Percentiles rank a stretch among this genome's conserved stretches.
phyloP scores from a whole-genome alignment of 2,797 vertebrate species.

The Novumbra hubbsi region DNA sequence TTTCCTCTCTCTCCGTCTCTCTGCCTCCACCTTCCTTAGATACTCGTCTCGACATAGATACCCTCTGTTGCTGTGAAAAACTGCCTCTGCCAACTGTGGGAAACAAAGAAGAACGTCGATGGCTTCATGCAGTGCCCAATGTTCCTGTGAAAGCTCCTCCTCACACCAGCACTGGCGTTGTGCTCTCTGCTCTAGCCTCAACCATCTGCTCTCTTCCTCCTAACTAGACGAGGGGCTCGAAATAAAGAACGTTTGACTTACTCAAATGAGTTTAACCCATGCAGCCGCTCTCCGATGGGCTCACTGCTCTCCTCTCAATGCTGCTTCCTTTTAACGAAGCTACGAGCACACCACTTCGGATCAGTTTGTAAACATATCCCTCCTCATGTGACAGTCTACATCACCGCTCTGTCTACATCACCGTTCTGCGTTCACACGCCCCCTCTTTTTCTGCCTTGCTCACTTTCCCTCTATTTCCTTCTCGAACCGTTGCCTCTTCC shows the following conservation, averaged over 20 bases:
- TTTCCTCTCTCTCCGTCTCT: conserved; percentile 15
- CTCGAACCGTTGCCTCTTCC: conserved; percentile 49
- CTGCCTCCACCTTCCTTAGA: conserved; percentile 10
- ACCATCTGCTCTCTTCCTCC: conserved; percentile 37
- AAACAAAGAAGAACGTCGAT: conserved; percentile 61
- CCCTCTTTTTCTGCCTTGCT: conserved; percentile 44
- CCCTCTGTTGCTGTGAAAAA: conserved; percentile 47
- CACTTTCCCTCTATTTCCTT: conserved; percentile 32
- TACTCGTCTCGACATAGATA: conserved; percentile 22
- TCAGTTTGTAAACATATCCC: conserved; percentile 78
- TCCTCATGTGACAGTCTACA: conserved; percentile 77
- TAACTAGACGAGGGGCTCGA: conserved; percentile 13
- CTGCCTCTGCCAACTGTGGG: conserved; percentile 49
- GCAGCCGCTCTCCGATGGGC: conserved; percentile 31
- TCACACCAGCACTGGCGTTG: conserved; percentile 51
- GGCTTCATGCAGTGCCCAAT: conserved; percentile 44
- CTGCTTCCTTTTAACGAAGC: conserved; percentile 48
- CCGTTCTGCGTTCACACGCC: conserved; percentile 63
- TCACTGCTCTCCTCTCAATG: conserved; percentile 23
- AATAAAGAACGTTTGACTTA: background rate
- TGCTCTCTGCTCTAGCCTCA: conserved; percentile 46
- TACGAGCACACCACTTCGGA: conserved; percentile 54
- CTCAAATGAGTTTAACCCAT: background rate
- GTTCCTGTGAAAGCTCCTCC: conserved; percentile 29
- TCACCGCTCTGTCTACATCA: conserved; percentile 70